Evolutionary conservation across 2,888 invertebrate species (phyloP).

Genomic region (Nysson spinosus): DNA sequence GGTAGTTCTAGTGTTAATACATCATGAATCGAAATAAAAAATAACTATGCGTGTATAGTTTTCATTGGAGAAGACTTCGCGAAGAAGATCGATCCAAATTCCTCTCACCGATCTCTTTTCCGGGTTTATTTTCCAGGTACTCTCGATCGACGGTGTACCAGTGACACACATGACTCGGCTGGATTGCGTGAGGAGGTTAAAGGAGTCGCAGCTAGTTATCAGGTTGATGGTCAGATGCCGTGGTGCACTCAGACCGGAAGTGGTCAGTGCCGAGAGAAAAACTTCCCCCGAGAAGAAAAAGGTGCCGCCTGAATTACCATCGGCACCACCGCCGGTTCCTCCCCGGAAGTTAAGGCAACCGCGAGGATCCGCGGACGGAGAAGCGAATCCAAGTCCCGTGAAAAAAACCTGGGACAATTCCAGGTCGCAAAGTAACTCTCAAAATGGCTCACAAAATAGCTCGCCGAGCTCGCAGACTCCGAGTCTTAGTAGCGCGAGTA

Average conservation of each 20-base stretch:
- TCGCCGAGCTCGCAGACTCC: conserved; percentile 30
- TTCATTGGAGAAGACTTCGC: conserved; percentile 6
- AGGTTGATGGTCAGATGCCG: conserved; percentile 85
- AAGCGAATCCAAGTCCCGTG: conserved; percentile 71
- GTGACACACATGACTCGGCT: conserved; percentile 90
- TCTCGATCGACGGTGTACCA: conserved; percentile 89
- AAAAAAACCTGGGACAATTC: conserved; percentile 62
- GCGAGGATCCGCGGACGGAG: conserved; percentile 71
- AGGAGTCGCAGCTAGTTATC: conserved; percentile 91
- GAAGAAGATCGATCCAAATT: conserved; percentile 13
- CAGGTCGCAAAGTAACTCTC: conserved; percentile 58
- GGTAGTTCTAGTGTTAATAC: too few relatives aligned
- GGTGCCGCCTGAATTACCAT: conserved; percentile 79
- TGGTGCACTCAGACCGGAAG: conserved; percentile 76
- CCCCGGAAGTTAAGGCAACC: conserved; percentile 84
- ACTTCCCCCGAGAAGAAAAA: conserved; percentile 66
- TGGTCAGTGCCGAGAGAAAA: conserved; percentile 76
- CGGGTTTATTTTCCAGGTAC: conserved; percentile 77
- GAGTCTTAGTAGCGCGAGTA: conserved; percentile 39
- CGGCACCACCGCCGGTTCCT: conserved; percentile 84
- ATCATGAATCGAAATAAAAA: too few relatives aligned
- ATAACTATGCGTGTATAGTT: conserved; percentile 22
- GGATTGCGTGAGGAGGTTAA: conserved; percentile 90
- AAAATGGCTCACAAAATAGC: conserved; percentile 43
- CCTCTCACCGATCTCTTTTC: conserved; percentile 8